Evolutionary conservation across 1,140 invertebrate species (phyloP), one percentile per base, ranked within the genome.

Genomic region (Cotesia typhae): DNA sequence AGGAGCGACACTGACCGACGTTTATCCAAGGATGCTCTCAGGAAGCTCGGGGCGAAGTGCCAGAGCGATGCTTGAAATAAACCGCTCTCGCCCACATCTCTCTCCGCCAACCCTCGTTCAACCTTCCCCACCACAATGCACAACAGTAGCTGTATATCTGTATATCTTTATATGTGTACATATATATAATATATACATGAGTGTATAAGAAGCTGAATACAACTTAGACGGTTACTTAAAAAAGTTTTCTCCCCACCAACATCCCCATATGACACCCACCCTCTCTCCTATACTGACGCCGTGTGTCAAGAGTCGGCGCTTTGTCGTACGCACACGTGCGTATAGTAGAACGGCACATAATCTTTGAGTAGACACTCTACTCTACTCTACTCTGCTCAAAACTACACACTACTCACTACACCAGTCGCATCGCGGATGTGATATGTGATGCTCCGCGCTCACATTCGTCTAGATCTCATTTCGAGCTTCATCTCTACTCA

Each of bases 51-150:
- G 84, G 82, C 83, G 74, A 82, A 85, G 83, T 85, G 84, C 81
- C 83, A 81, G 82, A 81, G 78, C 83, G 80, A 81, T 76, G 84
- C 85, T 85, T 83, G 84, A 86, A 87, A 87, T 87, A 87, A 85
- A 84, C 83, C 65, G 71, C 65, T 84, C 85, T 85, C 84, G 83
- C 79, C 79, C 82, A 78, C 84, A 80, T 78, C 79, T 77, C 78
- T 77, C 76, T 78, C 76, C 79, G 77, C 80, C 82, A 80, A 79
- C 79, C 81, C 78, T 79, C 79, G 79, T 59, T 76, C 71, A 57
- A 71, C 65, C 73, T 79, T 76, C 77, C 80, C 78, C 78, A 78
- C 79, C 72, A 65, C 47, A 12, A 28, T 28, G 28, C 57, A 65
- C 36, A 17, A 51, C n/a, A 20, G 36, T 52, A 53, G 17, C 14